Evolutionary conservation across 2,797 vertebrate genomes (phyloP), one percentile per base, ranked within the genome.

Genomic region (Pempheris klunzingeri): DNA sequence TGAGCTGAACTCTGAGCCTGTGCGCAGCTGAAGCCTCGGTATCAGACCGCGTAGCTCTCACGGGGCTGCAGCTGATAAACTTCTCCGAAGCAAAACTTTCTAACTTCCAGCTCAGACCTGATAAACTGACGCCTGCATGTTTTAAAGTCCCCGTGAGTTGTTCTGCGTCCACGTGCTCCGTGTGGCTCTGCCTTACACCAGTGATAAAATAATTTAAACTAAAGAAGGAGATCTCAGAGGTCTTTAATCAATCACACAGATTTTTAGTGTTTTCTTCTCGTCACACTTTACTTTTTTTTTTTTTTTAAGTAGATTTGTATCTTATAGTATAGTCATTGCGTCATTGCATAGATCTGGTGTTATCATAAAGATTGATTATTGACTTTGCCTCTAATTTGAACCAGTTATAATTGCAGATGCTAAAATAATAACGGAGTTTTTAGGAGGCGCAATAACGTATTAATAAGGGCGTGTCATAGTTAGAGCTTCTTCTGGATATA

Each of bases 81-180:
- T 61, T 55, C 22, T 47, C 20, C 34, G 39, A 14, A 14, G 7
- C 50, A 41, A 36, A 78, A 77, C 57, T 39, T 55, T 59, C 1
- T 30, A 65, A 32, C 50, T 22, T 34, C 17, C 47, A 38, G n/a
- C 22, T 24, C 34, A 70, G 57, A 57, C 6, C 24, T 18, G 54
- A 65, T 44, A 7, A 58, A 9, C 36, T 28, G 66, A 58, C 39
- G 14, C 61, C 3, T 49, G 15, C 50, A 57, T 43, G 22, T 38
- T 52, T 46, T 39, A 52, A 55, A 44, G 43, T 58, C 55, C 9
- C 22, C 28, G 63, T 1, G 9, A 49, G 26, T 3, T 15, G 39
- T 28, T 28, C 52, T 32, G 59, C 55, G 64, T 67, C 77, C 81
- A 90, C 63, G 81, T 76, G 81, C 54, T 74, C 60, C n/a, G 20